phyloP scores from a whole-genome alignment of 1,140 invertebrate species.

The Carposina sasakii region DNA sequence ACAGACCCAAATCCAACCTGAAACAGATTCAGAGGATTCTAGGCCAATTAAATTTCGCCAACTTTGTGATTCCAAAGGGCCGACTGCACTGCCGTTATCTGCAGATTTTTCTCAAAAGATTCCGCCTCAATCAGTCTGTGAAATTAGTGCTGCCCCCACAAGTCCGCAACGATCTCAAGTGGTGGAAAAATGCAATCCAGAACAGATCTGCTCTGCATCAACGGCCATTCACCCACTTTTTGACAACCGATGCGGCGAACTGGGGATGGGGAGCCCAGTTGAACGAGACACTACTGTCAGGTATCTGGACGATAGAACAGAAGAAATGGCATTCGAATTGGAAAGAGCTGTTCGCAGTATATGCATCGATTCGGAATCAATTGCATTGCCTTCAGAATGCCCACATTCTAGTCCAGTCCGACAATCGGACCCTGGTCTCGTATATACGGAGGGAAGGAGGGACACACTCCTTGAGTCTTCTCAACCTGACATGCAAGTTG shows the following conservation, averaged over 20 bases:
- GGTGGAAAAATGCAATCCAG: slow-evolving; percentile 21
- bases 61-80: slow-evolving; percentile 44
- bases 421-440: slow-evolving; percentile 1
- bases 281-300: slow-evolving; percentile 10
- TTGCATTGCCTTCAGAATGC: slow-evolving; percentile 1
- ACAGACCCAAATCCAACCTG: slow-evolving; percentile 41
- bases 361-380: background rate
- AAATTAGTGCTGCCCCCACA: background rate
- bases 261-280: slow-evolving; percentile 25
- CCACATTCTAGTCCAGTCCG: slow-evolving; percentile 1
- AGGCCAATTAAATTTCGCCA: background rate
- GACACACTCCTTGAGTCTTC: slow-evolving; percentile 1
- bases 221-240: slow-evolving; percentile 16
- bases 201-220: slow-evolving; percentile 13
- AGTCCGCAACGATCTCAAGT: slow-evolving; percentile 15
- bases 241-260: slow-evolving; percentile 31
- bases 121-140: slow-evolving; percentile 3
- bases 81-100: slow-evolving; percentile 15
- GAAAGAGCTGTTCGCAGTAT: slow-evolving; percentile 20
- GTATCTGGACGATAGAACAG: slow-evolving; percentile 20
- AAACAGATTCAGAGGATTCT: background rate
- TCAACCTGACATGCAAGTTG: slow-evolving; percentile 6
- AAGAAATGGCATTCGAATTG: slow-evolving; percentile 25
- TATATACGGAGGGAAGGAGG: background rate
- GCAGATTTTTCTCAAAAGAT: slow-evolving; percentile 12